Conservation (phyloP, 2,888 invertebrate genomes). For the Acanthosepion esculentum region DNA sequence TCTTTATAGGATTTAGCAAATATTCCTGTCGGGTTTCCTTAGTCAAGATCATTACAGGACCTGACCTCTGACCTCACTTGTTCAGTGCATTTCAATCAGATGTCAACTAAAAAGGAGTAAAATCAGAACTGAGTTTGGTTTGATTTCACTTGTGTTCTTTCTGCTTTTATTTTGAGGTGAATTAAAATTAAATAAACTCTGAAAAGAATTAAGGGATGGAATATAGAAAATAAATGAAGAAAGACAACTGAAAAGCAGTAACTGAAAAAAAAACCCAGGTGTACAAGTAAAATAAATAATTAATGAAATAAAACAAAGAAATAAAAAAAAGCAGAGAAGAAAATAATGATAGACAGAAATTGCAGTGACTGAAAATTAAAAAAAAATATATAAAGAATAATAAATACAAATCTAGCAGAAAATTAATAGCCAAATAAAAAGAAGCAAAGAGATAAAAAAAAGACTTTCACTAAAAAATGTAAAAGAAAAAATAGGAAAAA, state of each 20-base stretch:
- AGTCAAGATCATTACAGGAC: not conserved
- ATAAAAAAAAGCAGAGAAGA: not conserved
- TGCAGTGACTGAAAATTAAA: too few species aligned
- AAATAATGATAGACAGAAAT: not conserved
- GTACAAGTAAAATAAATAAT: too few species aligned
- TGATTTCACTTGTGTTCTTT: not conserved
- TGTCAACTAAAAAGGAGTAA: not conserved
- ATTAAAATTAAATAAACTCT: not conserved
- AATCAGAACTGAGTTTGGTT: not conserved
- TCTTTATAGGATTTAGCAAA: not conserved
- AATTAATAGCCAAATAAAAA: too few species aligned
- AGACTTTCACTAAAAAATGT: too few species aligned
- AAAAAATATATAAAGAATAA: too few species aligned
- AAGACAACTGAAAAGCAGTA: not conserved
- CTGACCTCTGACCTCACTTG: not conserved
- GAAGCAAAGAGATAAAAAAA: too few species aligned
- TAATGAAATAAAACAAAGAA: not conserved
- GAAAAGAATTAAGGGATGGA: not conserved
- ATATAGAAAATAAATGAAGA: not conserved
- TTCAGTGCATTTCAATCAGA: conserved; percentile 20
- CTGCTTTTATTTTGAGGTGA: not conserved
- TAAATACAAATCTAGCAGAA: too few species aligned
- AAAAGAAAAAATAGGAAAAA: too few species aligned
- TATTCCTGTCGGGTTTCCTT: not conserved
- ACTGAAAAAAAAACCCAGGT: too few species aligned